Conservation (phyloP, 2,113 vertebrate species). For the Sceloporus tristichus region DNA sequence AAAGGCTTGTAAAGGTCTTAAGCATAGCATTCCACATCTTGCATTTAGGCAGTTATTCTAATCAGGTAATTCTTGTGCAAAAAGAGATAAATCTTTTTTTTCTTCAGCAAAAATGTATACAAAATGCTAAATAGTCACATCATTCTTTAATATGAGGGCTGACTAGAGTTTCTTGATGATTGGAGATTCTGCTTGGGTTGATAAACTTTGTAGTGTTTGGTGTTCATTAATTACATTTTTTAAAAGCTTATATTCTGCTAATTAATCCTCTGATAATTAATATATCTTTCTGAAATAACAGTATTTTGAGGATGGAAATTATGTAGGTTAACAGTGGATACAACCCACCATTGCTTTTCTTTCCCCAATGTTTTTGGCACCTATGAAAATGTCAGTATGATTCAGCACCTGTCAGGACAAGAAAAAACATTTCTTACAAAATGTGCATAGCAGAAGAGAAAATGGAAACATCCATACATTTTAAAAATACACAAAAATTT, state of each 20-base stretch:
- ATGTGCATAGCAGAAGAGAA: too few relatives aligned
- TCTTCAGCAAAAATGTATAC: slow-evolving; percentile 17
- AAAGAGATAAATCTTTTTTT: slow-evolving; percentile 5
- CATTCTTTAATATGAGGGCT: slow-evolving; percentile 17
- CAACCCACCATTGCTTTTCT: neutral
- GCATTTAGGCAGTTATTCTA: slow-evolving; percentile 29
- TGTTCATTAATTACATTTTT: neutral
- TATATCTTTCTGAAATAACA: neutral
- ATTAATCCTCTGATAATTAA: neutral
- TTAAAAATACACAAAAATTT: too few relatives aligned
- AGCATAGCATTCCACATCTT: neutral
- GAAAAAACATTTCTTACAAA: too few relatives aligned
- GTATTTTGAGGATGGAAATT: neutral
- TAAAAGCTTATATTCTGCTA: neutral
- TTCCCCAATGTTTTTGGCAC: neutral
- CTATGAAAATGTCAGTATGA: neutral
- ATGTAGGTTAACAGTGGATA: too few relatives aligned
- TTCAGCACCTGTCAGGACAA: neutral
- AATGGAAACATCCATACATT: too few relatives aligned
- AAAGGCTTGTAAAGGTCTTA: slow-evolving; percentile 12
- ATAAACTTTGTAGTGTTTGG: neutral
- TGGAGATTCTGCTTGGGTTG: neutral
- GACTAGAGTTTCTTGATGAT: slow-evolving; percentile 31
- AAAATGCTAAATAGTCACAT: neutral
- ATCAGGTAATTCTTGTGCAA: slow-evolving; percentile 34